A percentile compares a stretch with the other conserved stretches of the same genome.
phyloP scores from a whole-genome alignment of 1,140 invertebrate genomes.

The Psix sp. region DNA sequence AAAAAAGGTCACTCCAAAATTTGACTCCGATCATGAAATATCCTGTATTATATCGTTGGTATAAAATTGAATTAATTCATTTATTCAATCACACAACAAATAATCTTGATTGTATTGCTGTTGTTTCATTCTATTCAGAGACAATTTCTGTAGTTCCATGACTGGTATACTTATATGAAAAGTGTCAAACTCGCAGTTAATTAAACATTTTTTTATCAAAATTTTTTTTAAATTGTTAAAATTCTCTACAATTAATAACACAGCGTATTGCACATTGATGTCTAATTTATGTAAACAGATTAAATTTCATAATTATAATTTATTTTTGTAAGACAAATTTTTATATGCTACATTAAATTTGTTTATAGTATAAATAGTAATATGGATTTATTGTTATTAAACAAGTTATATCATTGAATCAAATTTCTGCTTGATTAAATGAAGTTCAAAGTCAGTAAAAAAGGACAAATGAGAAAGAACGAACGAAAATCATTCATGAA shows the following conservation, averaged over 20 bases:
- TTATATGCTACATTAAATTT: too few species aligned
- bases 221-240: not conserved
- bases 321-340: too few species aligned
- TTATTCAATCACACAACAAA: conserved; percentile 47
- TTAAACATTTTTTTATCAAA: not conserved
- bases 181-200: conserved; percentile 10
- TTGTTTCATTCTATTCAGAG: conserved; percentile 27
- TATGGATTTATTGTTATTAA: too few species aligned
- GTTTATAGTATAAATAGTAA: too few species aligned
- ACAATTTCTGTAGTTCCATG: conserved; percentile 22
- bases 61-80: conserved; percentile 49
- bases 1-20: conserved; percentile 39
- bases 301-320: too few species aligned
- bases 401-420: not conserved
- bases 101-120: conserved; percentile 33
- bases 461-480: conserved; percentile 8
- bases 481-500: conserved; percentile 25
- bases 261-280: too few species aligned
- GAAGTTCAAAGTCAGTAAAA: too few species aligned
- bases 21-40: conserved; percentile 29
- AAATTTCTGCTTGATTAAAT: too few species aligned
- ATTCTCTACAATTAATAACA: not conserved
- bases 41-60: conserved; percentile 23
- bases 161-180: conserved; percentile 22
- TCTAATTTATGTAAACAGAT: too few species aligned